phyloP scores from a whole-genome alignment of 2,888 invertebrate species.

The Lacanobia oleracea region DNA sequence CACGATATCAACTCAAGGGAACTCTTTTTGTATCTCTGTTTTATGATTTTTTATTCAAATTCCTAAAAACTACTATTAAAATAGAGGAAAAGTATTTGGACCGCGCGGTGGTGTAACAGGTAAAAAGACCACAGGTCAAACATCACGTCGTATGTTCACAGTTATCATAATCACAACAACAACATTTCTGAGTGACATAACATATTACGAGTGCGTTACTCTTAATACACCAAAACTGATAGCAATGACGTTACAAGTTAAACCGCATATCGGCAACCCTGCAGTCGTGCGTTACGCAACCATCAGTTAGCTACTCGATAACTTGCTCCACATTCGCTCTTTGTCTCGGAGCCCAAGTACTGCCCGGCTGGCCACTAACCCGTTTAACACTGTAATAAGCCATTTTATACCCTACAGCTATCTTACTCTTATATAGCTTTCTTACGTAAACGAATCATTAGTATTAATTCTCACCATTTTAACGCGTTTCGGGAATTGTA shows the following conservation, averaged over 20 bases:
- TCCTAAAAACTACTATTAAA: neutral
- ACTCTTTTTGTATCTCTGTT: too few relatives aligned
- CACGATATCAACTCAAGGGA: too few relatives aligned
- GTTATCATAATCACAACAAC: slow-evolving; percentile 5
- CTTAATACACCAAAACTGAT: slow-evolving; percentile 39
- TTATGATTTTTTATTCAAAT: too few relatives aligned
- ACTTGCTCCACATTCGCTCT: slow-evolving; percentile 87
- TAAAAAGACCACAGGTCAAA: neutral
- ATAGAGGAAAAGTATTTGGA: neutral
- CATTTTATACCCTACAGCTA: slow-evolving; percentile 45
- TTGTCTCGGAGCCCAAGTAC: slow-evolving; percentile 78
- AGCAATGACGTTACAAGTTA: slow-evolving; percentile 43
- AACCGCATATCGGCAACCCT: slow-evolving; percentile 75
- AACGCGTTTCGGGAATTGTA: slow-evolving; percentile 52
- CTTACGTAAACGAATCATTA: slow-evolving; percentile 60
- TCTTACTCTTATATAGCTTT: slow-evolving; percentile 41
- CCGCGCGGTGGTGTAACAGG: neutral
- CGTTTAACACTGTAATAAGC: slow-evolving; percentile 59
- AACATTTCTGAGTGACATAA: slow-evolving; percentile 53
- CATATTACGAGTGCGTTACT: slow-evolving; percentile 38
- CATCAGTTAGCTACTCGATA: slow-evolving; percentile 80
- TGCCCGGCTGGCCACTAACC: slow-evolving; percentile 63
- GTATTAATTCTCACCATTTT: slow-evolving; percentile 59
- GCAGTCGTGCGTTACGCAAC: slow-evolving; percentile 81
- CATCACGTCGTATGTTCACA: neutral